Evolutionary conservation across 1,140 invertebrate species (phyloP), one percentile per base, ranked within the genome.

Genomic region (Dinoponera quadriceps): DNA sequence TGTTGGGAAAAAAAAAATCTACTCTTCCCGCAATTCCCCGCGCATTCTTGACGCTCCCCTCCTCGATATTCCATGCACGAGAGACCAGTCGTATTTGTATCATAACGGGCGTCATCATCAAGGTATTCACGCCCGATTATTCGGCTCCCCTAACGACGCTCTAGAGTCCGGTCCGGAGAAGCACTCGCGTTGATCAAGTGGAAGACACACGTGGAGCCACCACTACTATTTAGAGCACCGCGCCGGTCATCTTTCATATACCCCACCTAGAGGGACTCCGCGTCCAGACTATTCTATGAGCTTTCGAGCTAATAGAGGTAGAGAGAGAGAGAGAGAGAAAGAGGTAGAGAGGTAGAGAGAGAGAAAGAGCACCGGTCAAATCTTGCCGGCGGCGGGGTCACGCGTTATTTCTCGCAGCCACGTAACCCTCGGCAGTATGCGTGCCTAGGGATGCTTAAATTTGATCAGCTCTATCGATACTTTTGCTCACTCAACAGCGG

Each of bases 221-320:
- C 63, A 80, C 25, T 80, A 80, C 74, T 77, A 77, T 77, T 80
- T 80, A 80, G 75, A 80, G 75, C 75, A 29, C 33, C 65, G 65
- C 65, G 29, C 33, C 65, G 65, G 22, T 44, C 20, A 69, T 80
- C 65, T 80, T 29, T 80, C 63, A 27, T 29, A 25, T 38, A 71
- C 65, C 65, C 65, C 75, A 71, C 75, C 33, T 22, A 57, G 33
- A 57, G 25, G 44, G 66, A 55, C 22, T n/a, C 16, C 48, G 27
- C 27, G 27, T 29, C 44, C 60, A 44, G 48, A 38, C 75, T 20
- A 18, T 68, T 78, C 51, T 54, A 54, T 38, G 18, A 14, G 49
- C 25, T 13, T 69, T 29, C 18, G 29, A 54, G 7, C 33, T 22
- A 48, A 69, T 38, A 11, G 38, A 3, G 38, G 11, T 44, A 48